phyloP scores from a whole-genome alignment of 2,888 invertebrate genomes.

The Notodromas monacha region DNA sequence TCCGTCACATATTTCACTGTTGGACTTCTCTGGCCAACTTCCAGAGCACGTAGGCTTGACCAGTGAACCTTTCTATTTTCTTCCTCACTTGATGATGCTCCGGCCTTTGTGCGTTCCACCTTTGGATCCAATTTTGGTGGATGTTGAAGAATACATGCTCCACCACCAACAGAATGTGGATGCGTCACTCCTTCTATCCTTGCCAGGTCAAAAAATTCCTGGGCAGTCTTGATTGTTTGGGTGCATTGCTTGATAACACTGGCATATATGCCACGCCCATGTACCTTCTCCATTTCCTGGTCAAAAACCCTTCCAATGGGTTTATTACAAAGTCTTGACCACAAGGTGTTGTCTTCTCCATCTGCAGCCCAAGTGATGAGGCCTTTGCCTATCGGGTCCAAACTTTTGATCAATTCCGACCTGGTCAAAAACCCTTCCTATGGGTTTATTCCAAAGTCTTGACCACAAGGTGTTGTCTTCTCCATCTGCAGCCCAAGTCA shows the following conservation, averaged over 20 bases:
- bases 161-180: constrained; percentile 4
- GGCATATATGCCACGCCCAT: too few relatives aligned
- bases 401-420: too few relatives aligned
- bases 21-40: constrained; percentile 4
- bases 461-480: too few relatives aligned
- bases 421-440: too few relatives aligned
- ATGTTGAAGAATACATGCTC: constrained; percentile 4
- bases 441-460: too few relatives aligned
- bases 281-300: too few relatives aligned
- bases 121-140: constrained; percentile 2
- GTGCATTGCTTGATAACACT: constrained; percentile 2
- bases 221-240: constrained; percentile 1
- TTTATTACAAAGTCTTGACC: too few relatives aligned
- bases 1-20: constrained; percentile 1
- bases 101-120: constrained; percentile 2
- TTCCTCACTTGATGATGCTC: constrained; percentile 2
- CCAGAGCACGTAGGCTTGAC: constrained; percentile 4
- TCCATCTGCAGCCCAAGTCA: too few relatives aligned
- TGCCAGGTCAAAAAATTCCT: constrained; percentile 2
- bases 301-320: too few relatives aligned
- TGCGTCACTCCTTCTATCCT: constrained; percentile 2
- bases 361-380: too few relatives aligned
- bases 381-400: too few relatives aligned
- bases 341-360: too few relatives aligned
- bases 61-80: constrained; percentile 1